These are phyloP conservation scores for Caranx ignobilis DNA, from an alignment of 2,113 vertebrate genomes.

Conservation along the genomic window DNA sequence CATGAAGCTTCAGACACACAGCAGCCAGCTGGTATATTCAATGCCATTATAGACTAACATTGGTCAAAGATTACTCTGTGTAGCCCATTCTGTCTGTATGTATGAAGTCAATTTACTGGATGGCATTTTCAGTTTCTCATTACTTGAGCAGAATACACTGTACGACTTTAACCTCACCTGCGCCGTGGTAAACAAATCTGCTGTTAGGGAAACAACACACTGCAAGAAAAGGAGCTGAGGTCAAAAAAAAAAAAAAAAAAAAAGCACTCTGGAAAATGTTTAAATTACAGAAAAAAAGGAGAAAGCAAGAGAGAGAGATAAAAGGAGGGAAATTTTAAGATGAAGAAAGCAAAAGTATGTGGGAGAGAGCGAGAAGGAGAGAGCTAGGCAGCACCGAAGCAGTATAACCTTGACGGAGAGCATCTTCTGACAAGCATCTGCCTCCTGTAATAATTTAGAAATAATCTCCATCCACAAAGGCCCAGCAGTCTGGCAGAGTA, in stretches of 20 bases:
- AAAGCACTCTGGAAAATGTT: conserved; percentile 39
- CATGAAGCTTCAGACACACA: conserved; percentile 13
- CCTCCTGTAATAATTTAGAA: conserved; percentile 86
- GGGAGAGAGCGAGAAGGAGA: conserved; percentile 13
- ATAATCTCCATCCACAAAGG: conserved; percentile 85
- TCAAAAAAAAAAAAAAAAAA: conserved; percentile 41
- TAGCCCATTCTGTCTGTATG: conserved; percentile 25
- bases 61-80: conserved; percentile 49
- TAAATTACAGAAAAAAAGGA: conserved; percentile 27
- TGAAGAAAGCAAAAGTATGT: conserved; percentile 39
- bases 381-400: conserved; percentile 41
- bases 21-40: conserved; percentile 30
- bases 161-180: conserved; percentile 44
- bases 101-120: conserved; percentile 59
- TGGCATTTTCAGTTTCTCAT: conserved; percentile 62
- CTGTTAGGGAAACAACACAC: conserved; percentile 4
- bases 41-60: conserved; percentile 45
- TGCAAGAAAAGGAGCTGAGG: not conserved
- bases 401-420: conserved; percentile 85
- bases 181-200: conserved; percentile 33
- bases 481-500: conserved; percentile 82
- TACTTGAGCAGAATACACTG: conserved; percentile 31
- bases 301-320: conserved; percentile 7
- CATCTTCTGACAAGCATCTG: conserved; percentile 85
- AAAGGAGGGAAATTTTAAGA: conserved; percentile 31